Evolutionary conservation across 2,113 vertebrate genomes (phyloP), one percentile per base, ranked within the genome.

Genomic region (Columbina picui): DNA sequence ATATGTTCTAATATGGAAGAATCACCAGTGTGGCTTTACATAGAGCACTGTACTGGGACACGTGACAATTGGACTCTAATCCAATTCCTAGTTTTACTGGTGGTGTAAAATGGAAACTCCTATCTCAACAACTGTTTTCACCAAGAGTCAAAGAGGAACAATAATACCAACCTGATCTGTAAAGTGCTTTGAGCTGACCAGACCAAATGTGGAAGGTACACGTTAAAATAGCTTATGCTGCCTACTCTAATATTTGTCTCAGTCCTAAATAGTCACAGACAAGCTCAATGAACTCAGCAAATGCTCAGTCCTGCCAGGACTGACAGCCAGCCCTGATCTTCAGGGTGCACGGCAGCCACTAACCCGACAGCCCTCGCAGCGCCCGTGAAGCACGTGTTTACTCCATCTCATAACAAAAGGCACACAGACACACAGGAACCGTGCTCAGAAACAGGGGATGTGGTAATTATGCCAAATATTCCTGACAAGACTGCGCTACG

Each of bases 401-500:
- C 12, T 34, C 39, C 20, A 2, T 30, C 25, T n/a, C 56, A 7
- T 30, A 49, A 16, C 4, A 0, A 39, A 22, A 36, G 23, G 30
- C 30, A 12, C 8, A 9, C 32, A 43, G 67, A 36, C 34, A 23
- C 49, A 39, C 6, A 26, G 50, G 27, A 73, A 43, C 47, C 0
- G 0, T 10, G n/a, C 29, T 64, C 25, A 59, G 57, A 69, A 76
- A n/a, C 6, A 2, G n/a, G 7, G 20, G 18, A 55, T 2, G 1
- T 0, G 0, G 30, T n/a, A 67, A 60, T 67, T 20, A 45, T 1
- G 2, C 23, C 27, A 19, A 34, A 30, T 57, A 26, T 23, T 59
- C 38, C 34, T 34, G 45, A 34, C 16, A 14, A 55, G 52, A 14
- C 50, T 27, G 34, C 0, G 1, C 34, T 9, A 18, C 0, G 0